phyloP scores from a whole-genome alignment of 2,113 vertebrate species.

The Chascanopsetta lugubris region DNA sequence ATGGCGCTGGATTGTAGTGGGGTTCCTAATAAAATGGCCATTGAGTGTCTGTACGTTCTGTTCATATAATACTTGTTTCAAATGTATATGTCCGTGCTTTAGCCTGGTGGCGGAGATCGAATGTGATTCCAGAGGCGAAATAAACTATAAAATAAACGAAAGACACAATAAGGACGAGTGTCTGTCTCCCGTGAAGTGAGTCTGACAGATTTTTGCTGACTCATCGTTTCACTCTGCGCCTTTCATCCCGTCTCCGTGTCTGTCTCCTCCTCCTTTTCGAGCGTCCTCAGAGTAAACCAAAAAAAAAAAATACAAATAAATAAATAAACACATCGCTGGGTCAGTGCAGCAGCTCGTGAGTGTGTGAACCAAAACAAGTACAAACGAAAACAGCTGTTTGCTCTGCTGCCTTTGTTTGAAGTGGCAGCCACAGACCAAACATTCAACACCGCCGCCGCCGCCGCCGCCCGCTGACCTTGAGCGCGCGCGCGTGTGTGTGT shows the following conservation, averaged over 20 bases:
- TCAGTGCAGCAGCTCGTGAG: constrained; percentile 28
- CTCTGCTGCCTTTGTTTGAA: constrained; percentile 49
- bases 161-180: constrained; percentile 2
- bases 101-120: not conserved
- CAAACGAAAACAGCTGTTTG: constrained; percentile 40
- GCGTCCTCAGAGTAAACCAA: constrained; percentile 23
- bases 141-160: not conserved
- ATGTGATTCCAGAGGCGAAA: not conserved
- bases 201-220: not conserved
- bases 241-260: not conserved
- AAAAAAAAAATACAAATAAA: not conserved
- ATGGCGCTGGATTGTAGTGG: too few relatives aligned
- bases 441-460: constrained; percentile 61
- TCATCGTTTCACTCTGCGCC: not conserved
- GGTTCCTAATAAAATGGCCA: too few relatives aligned
- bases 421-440: constrained; percentile 60
- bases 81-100: too few relatives aligned
- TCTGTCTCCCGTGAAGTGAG: not conserved
- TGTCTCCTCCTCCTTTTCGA: constrained; percentile 2
- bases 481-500: constrained; percentile 44
- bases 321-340: constrained; percentile 3
- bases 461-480: constrained; percentile 64
- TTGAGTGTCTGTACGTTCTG: too few relatives aligned
- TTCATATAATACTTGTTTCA: too few relatives aligned
- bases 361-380: constrained; percentile 26